phyloP scores from a whole-genome alignment of 2,888 invertebrate genomes.

The Monopis laevigella region DNA sequence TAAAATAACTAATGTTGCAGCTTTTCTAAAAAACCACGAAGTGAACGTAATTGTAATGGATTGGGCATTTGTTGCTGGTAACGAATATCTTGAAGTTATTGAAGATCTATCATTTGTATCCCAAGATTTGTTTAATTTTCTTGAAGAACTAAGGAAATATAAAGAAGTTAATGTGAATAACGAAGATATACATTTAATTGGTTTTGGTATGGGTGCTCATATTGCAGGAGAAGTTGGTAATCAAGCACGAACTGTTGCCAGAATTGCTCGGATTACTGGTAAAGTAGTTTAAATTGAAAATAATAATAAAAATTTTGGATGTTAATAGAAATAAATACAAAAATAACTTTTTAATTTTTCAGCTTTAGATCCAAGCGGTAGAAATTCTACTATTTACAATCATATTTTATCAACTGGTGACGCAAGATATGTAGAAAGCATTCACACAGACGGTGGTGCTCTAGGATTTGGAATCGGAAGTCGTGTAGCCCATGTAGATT shows the following conservation, averaged over 20 bases:
- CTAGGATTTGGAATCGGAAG: conserved; percentile 13
- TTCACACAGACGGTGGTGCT: conserved; percentile 15
- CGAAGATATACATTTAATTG: conserved; percentile 15
- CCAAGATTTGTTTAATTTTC: not conserved
- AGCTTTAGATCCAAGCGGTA: conserved; percentile 32
- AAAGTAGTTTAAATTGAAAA: not conserved
- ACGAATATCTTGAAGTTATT: not conserved
- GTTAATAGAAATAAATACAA: not conserved
- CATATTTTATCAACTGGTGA: conserved; percentile 12
- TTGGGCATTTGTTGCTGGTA: conserved; percentile 7
- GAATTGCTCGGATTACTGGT: conserved; percentile 18
- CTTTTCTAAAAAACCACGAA: conserved; percentile 2
- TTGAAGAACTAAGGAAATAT: not conserved
- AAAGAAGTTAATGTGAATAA: not conserved
- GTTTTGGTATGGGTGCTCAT: conserved; percentile 18
- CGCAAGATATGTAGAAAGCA: conserved; percentile 24
- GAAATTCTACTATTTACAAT: conserved; percentile 27
- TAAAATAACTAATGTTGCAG: too few species aligned
- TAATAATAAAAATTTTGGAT: not conserved
- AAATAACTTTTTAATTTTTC: not conserved
- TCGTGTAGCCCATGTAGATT: conserved; percentile 15
- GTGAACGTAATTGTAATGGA: conserved; percentile 3
- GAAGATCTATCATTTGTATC: not conserved
- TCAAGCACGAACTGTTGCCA: not conserved
- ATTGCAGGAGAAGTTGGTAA: conserved; percentile 14